Evolutionary conservation across 2,113 vertebrate genomes (phyloP).

Genomic region (Charadrius vociferus): DNA sequence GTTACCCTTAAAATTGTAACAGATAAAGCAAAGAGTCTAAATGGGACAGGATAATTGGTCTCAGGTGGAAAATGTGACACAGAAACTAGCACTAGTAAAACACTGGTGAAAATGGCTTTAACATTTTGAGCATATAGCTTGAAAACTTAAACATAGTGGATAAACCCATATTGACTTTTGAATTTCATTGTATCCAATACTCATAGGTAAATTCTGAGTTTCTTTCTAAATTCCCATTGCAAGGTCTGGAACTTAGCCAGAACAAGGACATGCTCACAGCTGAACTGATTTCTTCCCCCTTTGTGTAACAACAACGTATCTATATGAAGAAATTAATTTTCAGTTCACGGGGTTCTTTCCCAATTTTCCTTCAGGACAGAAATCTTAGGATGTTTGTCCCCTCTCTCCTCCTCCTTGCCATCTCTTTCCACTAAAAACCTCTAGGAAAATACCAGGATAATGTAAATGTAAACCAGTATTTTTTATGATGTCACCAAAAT

Average conservation of each 20-base stretch:
- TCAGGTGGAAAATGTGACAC: neutral
- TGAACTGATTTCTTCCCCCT: neutral
- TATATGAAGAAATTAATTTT: neutral
- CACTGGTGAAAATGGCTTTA: neutral
- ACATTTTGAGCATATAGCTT: neutral
- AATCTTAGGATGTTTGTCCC: neutral
- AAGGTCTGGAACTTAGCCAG: neutral
- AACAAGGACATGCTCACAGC: neutral
- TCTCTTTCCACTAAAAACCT: neutral
- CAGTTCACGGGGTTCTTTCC: neutral
- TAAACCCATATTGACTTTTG: neutral
- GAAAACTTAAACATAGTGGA: neutral
- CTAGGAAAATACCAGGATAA: neutral
- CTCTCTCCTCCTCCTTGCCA: neutral
- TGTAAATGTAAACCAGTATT: neutral
- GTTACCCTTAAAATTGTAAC: neutral
- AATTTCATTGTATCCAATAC: neutral
- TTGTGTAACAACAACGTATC: neutral
- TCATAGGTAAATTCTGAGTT: neutral
- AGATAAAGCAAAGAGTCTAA: neutral
- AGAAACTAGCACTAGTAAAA: neutral
- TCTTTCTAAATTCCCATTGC: neutral
- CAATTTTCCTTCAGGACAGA: neutral
- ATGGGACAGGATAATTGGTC: neutral
- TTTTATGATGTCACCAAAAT: neutral